Evolutionary conservation across 2,888 invertebrate genomes (phyloP).

Genomic region (Mechanitis messenoides): DNA sequence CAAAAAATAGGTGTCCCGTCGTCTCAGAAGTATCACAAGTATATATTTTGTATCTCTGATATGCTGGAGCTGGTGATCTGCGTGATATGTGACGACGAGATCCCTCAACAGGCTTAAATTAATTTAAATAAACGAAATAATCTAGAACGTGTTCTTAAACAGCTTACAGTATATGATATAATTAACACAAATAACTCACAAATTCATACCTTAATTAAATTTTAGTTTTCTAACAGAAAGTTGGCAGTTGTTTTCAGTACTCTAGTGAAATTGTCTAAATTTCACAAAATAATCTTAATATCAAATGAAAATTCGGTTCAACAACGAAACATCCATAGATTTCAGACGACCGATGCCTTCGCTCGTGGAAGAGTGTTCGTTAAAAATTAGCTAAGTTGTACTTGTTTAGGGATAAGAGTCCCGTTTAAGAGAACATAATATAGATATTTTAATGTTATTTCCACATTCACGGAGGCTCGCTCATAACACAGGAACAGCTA

Average conservation of each 20-base stretch:
- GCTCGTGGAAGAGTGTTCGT: background rate
- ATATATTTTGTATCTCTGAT: conserved; percentile 42
- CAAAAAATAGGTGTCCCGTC: conserved; percentile 68
- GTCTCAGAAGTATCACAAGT: conserved; percentile 24
- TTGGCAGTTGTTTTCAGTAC: conserved; percentile 73
- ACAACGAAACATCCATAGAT: conserved; percentile 33
- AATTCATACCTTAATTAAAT: conserved; percentile 56
- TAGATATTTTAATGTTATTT: too few species aligned
- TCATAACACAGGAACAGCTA: conserved; percentile 42
- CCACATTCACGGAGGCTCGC: too few species aligned
- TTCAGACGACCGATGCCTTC: conserved; percentile 10
- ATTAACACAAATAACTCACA: conserved; percentile 70
- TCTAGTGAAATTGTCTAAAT: conserved; percentile 42
- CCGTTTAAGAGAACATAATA: too few species aligned
- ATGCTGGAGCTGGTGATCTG: conserved; percentile 43
- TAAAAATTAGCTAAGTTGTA: conserved; percentile 27
- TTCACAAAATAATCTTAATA: conserved; percentile 56
- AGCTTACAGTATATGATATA: conserved; percentile 61
- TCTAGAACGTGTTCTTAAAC: conserved; percentile 65
- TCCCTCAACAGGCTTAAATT: conserved; percentile 60
- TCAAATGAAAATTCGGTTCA: conserved; percentile 60
- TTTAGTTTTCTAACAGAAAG: conserved; percentile 57
- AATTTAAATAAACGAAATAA: conserved; percentile 71
- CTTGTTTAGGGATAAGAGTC: conserved; percentile 28
- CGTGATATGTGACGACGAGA: conserved; percentile 37